A percentile compares a stretch with the other conserved stretches of the same genome.
Evolutionary conservation across 2,797 vertebrate genomes (phyloP).

Genomic region (Trachops cirrhosus): DNA sequence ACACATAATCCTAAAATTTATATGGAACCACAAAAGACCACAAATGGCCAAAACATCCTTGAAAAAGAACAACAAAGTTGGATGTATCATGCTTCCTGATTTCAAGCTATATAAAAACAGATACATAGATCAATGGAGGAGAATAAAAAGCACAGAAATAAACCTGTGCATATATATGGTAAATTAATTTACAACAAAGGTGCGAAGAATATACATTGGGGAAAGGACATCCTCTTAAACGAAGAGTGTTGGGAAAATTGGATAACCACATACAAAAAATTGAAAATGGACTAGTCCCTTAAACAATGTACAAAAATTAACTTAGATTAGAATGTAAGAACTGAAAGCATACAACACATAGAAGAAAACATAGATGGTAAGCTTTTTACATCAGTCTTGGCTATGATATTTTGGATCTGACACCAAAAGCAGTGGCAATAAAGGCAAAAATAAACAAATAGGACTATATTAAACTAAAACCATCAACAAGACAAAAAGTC

Average conservation of each 20-base stretch:
- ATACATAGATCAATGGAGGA: neutral
- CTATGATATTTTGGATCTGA: no score
- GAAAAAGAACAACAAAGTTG: neutral
- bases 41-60: neutral
- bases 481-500: neutral
- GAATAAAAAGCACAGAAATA: neutral
- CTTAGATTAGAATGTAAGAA: neutral
- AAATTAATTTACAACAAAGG: no score
- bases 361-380: no score
- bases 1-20: neutral
- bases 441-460: no score
- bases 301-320: neutral
- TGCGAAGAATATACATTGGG: no score
- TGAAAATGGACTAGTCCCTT: neutral
- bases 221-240: no score
- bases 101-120: neutral
- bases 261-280: no score
- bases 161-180: neutral
- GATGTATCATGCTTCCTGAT: neutral
- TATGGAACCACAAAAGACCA: neutral
- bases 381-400: no score
- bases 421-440: no score
- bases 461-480: neutral
- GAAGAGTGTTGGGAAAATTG: no score
- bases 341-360: neutral